Conservation (phyloP, 2,888 invertebrate species). For the Sminthurides aquaticus region DNA sequence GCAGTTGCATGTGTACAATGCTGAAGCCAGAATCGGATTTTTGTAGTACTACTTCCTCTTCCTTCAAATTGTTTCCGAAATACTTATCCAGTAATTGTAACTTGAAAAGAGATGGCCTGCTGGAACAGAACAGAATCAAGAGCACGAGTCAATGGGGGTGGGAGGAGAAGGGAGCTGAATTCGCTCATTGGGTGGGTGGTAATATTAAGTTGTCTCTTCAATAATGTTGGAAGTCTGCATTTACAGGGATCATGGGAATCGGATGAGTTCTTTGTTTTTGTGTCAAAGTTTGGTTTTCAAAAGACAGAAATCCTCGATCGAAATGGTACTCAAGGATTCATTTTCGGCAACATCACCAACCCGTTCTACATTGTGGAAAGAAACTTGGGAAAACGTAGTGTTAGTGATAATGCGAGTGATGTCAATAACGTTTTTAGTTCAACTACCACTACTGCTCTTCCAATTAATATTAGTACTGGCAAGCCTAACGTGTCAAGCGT, state of each 20-base stretch:
- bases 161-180: no score
- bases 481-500: neutral
- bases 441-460: neutral
- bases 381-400: neutral
- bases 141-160: no score
- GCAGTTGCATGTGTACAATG: neutral
- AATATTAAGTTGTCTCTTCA: no score
- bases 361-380: constrained; percentile 20
- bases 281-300: constrained; percentile 93
- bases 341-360: constrained; percentile 84
- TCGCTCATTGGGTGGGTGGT: no score
- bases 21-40: neutral
- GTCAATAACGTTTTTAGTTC: neutral
- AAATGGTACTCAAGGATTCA: constrained; percentile 78
- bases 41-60: neutral
- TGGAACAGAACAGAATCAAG: no score
- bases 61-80: neutral
- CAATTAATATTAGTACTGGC: neutral
- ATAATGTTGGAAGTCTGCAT: constrained; percentile 49
- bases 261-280: constrained; percentile 76
- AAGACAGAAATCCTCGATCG: constrained; percentile 81
- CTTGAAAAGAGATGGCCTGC: no score
- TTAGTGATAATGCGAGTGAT: neutral
- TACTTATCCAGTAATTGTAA: no score
- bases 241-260: constrained; percentile 60